Evolutionary conservation across 1,140 invertebrate species (phyloP).

Genomic region (Latrodectus geometricus): DNA sequence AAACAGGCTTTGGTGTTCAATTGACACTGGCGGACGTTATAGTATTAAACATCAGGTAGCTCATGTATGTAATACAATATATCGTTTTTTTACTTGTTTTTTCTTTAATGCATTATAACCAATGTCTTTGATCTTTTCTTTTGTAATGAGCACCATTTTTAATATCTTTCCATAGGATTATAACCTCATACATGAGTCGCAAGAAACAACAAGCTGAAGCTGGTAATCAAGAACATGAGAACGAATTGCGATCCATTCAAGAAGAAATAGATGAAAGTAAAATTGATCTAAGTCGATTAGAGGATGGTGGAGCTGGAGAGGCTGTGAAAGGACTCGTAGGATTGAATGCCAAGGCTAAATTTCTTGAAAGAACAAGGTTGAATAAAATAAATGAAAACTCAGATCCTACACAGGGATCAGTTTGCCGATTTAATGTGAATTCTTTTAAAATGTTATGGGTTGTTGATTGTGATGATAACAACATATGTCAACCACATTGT

Average conservation of each 20-base stretch:
- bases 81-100: too few species aligned
- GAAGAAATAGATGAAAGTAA: constrained; percentile 28
- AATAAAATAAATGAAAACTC: constrained; percentile 18
- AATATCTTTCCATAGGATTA: not conserved
- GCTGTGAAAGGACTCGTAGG: constrained; percentile 44
- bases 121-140: too few species aligned
- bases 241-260: not conserved
- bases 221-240: not conserved
- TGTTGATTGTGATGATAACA: constrained; percentile 77
- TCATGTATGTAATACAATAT: too few species aligned
- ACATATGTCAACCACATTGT: constrained; percentile 63
- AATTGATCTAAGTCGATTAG: constrained; percentile 22
- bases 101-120: too few species aligned
- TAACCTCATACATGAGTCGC: not conserved
- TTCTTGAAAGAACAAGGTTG: constrained; percentile 6
- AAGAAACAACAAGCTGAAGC: not conserved
- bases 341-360: constrained; percentile 24
- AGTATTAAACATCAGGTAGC: too few species aligned
- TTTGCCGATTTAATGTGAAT: constrained; percentile 80
- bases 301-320: constrained; percentile 45
- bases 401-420: constrained; percentile 73
- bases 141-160: not conserved
- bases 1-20: too few species aligned
- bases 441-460: constrained; percentile 83
- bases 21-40: too few species aligned